Conservation (phyloP, 2,797 vertebrate species). For the Eremophila alpestris region DNA sequence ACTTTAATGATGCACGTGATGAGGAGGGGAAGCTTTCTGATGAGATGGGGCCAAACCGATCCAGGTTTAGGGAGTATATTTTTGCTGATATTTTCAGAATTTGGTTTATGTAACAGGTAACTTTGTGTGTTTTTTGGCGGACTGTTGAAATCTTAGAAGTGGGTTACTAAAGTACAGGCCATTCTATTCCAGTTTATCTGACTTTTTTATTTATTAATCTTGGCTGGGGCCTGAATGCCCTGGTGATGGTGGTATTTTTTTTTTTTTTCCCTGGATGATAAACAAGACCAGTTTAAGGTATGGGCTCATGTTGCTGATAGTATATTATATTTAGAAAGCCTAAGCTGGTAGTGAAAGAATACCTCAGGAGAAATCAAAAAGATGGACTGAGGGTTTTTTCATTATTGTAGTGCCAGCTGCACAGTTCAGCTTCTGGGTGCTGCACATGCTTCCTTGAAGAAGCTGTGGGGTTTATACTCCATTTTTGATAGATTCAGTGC, state of each 20-base stretch:
- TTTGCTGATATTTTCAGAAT: slow-evolving; percentile 26
- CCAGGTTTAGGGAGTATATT: neutral
- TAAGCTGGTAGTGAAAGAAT: slow-evolving; percentile 21
- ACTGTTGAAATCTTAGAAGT: slow-evolving; percentile 30
- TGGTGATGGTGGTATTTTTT: slow-evolving; percentile 34
- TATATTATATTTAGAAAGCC: slow-evolving; percentile 30
- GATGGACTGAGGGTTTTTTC: slow-evolving; percentile 40
- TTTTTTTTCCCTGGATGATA: neutral
- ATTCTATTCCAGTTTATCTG: slow-evolving; percentile 52
- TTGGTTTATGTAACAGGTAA: slow-evolving; percentile 54
- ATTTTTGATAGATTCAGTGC: slow-evolving; percentile 29
- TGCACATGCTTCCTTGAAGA: slow-evolving; percentile 49
- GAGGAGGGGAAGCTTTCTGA: slow-evolving; percentile 9
- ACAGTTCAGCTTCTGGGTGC: slow-evolving; percentile 31
- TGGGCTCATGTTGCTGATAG: slow-evolving; percentile 7
- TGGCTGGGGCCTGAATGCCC: slow-evolving; percentile 27
- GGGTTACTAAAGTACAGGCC: slow-evolving; percentile 41
- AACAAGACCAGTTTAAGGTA: slow-evolving; percentile 16
- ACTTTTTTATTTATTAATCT: slow-evolving; percentile 66
- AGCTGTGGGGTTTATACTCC: slow-evolving; percentile 44
- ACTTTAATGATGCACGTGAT: slow-evolving; percentile 23
- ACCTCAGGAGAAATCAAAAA: slow-evolving; percentile 30
- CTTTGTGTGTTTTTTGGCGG: neutral
- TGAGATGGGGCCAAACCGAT: neutral
- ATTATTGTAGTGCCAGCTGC: slow-evolving; percentile 34